Base-by-base conservation (phyloP, 2,113 vertebrate species). In the Ptilonorhynchus violaceus region DNA sequence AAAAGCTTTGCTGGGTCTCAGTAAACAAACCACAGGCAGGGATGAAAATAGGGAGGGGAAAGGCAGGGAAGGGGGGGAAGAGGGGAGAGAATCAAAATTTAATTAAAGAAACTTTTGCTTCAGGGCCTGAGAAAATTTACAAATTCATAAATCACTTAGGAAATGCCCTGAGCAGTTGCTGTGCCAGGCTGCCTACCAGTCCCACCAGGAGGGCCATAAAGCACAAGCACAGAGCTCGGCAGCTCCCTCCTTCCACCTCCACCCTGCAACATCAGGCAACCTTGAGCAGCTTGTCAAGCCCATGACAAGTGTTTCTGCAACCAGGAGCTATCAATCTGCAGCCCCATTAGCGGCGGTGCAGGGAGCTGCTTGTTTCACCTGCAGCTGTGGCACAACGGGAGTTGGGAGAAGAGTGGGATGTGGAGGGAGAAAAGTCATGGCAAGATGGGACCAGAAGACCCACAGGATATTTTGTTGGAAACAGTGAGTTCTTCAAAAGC, bases 91-190 rank as follows among this genome's bases (percentile, higher is more conserved):
- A 93, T 88, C n/a, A 94, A 94, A 94, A 96, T 96, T 94, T 97
- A 95, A 97, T 97, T 97, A 96, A 96, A 94, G 59, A 73, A 15
- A 77, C 91, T 96, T 91, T 92, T 96, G 72, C 95, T 97, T 70
- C 88, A 91, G 88, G 96, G 93, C 80, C 66, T 95, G 69, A 56
- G 81, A 91, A 97, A 96, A 94, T 94, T 93, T 93, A 93, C 84
- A 92, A 85, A 93, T 96, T 95, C 96, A 94, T 96, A 96, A 97
- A 97, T 97, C 95, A 97, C 87, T 90, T 81, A 39, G 64, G 66
- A 88, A 94, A 94, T 75, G 92, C 92, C 95, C 96, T 42, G 58
- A 94, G 93, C 2, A 0, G 53, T 81, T 91, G 92, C 82, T 91
- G 37, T 47, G 70, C 75, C 93, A 91, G 85, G 84, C 81, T 42